Base-by-base conservation (phyloP, 2,888 invertebrate genomes). In the Cylindroiulus punctatus region DNA sequence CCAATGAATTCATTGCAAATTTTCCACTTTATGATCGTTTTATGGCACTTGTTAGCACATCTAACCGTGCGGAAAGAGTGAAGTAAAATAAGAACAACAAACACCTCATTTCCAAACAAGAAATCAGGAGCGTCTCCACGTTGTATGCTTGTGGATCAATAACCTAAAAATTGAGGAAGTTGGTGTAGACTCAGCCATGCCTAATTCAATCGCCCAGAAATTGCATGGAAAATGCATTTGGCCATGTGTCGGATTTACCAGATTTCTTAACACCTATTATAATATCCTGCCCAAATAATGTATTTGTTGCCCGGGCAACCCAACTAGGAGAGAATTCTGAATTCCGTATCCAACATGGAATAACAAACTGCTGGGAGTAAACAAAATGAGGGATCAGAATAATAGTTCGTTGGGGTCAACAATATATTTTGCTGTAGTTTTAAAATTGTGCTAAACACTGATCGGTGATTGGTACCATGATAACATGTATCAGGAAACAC, bases 91-190 rank as follows among this genome's bases (percentile, higher is more conserved):
- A 65, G 26, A n/a, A 65, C 65, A 65, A 65, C 65, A 65, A 65
- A 26, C 65, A 65, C 7, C 65, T 22, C 22, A 22, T 26, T 65
- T 65, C 2, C 7, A 65, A 65, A 26, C 65, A 65, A 26, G 65
- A 65, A 65, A 65, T 10, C 26, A 65, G 65, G 26, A 26, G 65
- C 26, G 26, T 26, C 65, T 65, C 65, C 26, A 65, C 26, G 26
- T 26, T 57, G n/a, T n/a, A 57, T 4, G n/a, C 22, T 2, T 19
- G 19, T 7, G 65, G 65, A 65, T 65, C 65, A 65, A 26, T 65
- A 65, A 26, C 65, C 65, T 65, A 65, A 26, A 65, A 65, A 65
- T 26, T 65, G 65, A 65, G 65, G 65, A 65, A 65, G 65, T 65
- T 47, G 17, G 12, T 47, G 17, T 0, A 47, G 47, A 17, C 17